Percentiles rank a stretch among this genome's conserved stretches.
Conservation (phyloP, 2,888 invertebrate species). For the Caenorhabditis sulstoni region DNA sequence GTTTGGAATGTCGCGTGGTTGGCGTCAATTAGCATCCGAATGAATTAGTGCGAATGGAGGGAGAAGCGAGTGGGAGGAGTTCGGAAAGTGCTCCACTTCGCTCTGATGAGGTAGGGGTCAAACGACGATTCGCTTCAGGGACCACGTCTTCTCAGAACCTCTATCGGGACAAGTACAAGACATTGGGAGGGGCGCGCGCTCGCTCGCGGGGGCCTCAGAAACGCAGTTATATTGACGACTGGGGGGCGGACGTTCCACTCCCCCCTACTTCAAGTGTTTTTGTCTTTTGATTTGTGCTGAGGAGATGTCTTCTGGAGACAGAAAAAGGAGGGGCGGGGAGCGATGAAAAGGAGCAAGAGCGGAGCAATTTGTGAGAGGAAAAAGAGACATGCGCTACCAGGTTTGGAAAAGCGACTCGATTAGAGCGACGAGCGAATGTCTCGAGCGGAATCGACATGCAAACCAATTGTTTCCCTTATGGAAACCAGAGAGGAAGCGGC, state of each 20-base stretch:
- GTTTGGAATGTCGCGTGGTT: constrained; percentile 45
- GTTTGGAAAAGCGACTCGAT: constrained; percentile 56
- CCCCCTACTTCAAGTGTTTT: constrained; percentile 45
- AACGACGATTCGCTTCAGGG: constrained; percentile 4
- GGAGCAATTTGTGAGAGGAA: constrained; percentile 46
- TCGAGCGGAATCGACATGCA: constrained; percentile 40
- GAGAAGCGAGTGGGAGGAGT: constrained; percentile 15
- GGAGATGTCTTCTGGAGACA: constrained; percentile 25
- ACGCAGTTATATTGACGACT: constrained; percentile 17
- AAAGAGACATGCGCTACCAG: constrained; percentile 54
- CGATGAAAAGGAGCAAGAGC: constrained; percentile 42
- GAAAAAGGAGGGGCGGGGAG: constrained; percentile 25
- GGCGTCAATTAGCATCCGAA: constrained; percentile 41
- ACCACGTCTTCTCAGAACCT: too few species aligned
- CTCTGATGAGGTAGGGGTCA: constrained; percentile 34
- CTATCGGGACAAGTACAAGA: too few species aligned
- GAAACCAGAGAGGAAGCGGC: too few species aligned
- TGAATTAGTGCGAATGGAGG: constrained; percentile 40
- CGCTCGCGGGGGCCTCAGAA: neutral
- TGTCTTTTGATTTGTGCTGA: constrained; percentile 51
- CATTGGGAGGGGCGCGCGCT: too few species aligned
- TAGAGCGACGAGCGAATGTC: constrained; percentile 49
- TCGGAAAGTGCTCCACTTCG: constrained; percentile 30
- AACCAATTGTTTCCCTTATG: constrained; percentile 55
- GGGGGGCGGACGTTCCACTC: constrained; percentile 6